Base-by-base conservation (phyloP, 2,113 vertebrate species). In the Chitala chitala region DNA sequence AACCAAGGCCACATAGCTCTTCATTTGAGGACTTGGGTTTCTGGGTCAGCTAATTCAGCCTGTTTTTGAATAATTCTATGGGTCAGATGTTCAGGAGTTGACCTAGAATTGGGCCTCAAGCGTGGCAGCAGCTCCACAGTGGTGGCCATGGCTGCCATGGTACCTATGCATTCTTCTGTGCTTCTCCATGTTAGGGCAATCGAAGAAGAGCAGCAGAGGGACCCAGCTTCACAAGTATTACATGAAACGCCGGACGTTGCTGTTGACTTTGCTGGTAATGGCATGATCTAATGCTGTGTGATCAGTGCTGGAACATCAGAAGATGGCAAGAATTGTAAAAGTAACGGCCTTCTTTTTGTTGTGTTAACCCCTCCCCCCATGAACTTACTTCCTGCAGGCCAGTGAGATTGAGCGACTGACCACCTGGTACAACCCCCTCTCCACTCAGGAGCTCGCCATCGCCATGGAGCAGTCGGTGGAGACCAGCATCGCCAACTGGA, bases 171-270 rank as follows among this genome's bases (percentile, higher is more conserved):
- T n/a, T n/a, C n/a, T n/a, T n/a, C n/a, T n/a, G n/a, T n/a, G 0
- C 61, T 72, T 48, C 26, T 69, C 38, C 69, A 13, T 66, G 84
- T 77, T 46, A 98, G 96, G 94, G 46, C 87, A 97, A 78, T 95
- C 96, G 9, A 98, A 98, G 87, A 98, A 98, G 82, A 96, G 94
- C 26, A 98, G 95, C 87, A 83, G 94, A 80, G 96, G 96, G n/a
- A 92, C 94, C 1, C 95, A 98, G 85, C 88, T 98, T 10, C 96
- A 98, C 83, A 98, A 97, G 78, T 98, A 98, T 85, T 98, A 96
- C 83, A 98, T 98, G 96, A 98, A 98, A 73, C 91, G 96, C 42
- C 90, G 96, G 69, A 97, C 95, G 0, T 87, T 98, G 15, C 83
- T 98, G 56, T 86, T 98, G 2, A 96, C 96, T 0, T 79, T 98